Conservation (phyloP, 1,140 invertebrate genomes). For the Hermetia illucens region DNA sequence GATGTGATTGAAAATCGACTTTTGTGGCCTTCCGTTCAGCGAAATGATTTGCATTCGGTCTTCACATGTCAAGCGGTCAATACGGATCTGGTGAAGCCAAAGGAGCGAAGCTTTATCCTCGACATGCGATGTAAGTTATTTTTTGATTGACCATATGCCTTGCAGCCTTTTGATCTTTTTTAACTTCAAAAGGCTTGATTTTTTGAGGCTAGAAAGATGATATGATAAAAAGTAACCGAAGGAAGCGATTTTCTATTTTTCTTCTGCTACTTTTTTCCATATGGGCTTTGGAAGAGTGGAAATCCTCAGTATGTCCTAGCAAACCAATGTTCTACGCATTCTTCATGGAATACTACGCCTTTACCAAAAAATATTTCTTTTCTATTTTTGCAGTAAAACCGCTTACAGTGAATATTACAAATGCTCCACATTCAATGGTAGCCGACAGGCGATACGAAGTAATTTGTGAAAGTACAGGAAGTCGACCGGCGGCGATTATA, state of each 20-base stretch:
- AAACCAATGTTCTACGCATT: too few relatives aligned
- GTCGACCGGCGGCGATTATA: constrained; percentile 68
- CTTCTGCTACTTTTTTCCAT: too few relatives aligned
- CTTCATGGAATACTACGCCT: constrained; percentile 1
- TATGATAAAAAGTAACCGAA: too few relatives aligned
- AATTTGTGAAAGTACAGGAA: constrained; percentile 67
- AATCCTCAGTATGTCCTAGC: too few relatives aligned
- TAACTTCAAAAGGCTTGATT: too few relatives aligned
- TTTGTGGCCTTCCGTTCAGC: constrained; percentile 51
- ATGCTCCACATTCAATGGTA: constrained; percentile 43
- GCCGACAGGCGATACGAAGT: constrained; percentile 65
- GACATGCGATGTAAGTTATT: constrained; percentile 67
- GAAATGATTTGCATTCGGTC: constrained; percentile 65
- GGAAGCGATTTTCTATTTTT: too few relatives aligned
- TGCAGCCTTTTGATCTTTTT: too few relatives aligned
- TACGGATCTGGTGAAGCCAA: constrained; percentile 60
- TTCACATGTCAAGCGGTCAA: constrained; percentile 76
- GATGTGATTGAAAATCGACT: constrained; percentile 75
- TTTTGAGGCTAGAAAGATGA: too few relatives aligned
- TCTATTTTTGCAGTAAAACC: constrained; percentile 52
- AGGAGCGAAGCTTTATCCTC: constrained; percentile 55
- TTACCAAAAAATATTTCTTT: too few relatives aligned
- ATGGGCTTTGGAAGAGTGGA: too few relatives aligned
- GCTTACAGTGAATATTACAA: constrained; percentile 55
- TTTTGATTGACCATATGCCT: constrained; percentile 1